Evolutionary conservation across 2,888 invertebrate genomes (phyloP).

Genomic region (Drosophila imparisetae): DNA sequence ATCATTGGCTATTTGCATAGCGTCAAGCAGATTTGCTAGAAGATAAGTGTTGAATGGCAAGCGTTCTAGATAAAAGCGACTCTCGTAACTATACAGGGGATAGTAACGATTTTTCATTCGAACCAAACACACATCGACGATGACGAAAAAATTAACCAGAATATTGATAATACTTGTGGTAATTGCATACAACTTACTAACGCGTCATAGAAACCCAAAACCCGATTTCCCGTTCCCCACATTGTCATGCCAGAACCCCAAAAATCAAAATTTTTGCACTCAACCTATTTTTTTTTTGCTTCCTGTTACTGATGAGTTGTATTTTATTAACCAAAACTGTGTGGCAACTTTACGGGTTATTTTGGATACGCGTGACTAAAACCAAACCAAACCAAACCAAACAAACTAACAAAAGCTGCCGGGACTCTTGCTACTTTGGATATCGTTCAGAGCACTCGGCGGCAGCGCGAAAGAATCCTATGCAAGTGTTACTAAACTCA

Average conservation of each 20-base stretch:
- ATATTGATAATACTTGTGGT: slow-evolving; percentile 82
- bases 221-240: slow-evolving; percentile 27
- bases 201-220: slow-evolving; percentile 35
- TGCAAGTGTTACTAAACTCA: slow-evolving; percentile 73
- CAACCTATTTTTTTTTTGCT: slow-evolving; percentile 30
- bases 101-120: slow-evolving; percentile 84
- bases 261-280: slow-evolving; percentile 24
- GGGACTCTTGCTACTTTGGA: slow-evolving; percentile 76
- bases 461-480: slow-evolving; percentile 64
- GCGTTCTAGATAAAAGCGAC: slow-evolving; percentile 79
- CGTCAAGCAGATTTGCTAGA: slow-evolving; percentile 57
- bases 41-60: slow-evolving; percentile 46
- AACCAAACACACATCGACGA: slow-evolving; percentile 79
- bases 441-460: slow-evolving; percentile 67
- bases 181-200: slow-evolving; percentile 65
- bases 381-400: slow-evolving; percentile 46
- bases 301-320: slow-evolving; percentile 61
- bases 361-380: slow-evolving; percentile 57
- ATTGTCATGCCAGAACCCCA: slow-evolving; percentile 26
- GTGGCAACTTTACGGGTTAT: slow-evolving; percentile 57
- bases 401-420: slow-evolving; percentile 65
- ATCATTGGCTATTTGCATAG: slow-evolving; percentile 58
- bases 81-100: slow-evolving; percentile 35
- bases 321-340: slow-evolving; percentile 65
- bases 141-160: slow-evolving; percentile 82